Percentiles rank a stretch among this genome's conserved stretches.
phyloP scores from a whole-genome alignment of 2,113 vertebrate genomes.

The Catharus fuscescens region DNA sequence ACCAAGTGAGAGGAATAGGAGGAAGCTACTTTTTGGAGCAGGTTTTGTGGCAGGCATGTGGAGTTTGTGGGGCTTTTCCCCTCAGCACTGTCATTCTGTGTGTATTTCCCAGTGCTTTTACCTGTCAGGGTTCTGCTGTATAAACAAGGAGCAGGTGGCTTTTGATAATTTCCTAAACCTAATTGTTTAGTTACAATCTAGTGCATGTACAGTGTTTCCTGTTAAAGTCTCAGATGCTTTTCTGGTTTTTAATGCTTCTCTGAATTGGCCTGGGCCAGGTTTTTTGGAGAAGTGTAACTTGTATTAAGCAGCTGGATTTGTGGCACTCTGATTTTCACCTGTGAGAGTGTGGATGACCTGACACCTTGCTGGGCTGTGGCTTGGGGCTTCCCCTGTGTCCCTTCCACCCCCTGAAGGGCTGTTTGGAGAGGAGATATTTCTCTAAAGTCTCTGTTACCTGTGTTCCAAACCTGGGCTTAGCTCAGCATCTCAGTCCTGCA shows the following conservation, averaged over 20 bases:
- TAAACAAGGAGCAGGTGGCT: slow-evolving; percentile 21
- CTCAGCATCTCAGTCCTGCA: neutral
- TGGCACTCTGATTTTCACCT: neutral
- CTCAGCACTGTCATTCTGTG: neutral
- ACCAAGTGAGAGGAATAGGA: neutral
- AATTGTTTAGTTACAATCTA: neutral
- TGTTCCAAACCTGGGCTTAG: neutral
- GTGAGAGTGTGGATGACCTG: neutral
- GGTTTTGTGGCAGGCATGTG: neutral
- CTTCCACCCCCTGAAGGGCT: neutral
- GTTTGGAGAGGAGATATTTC: neutral
- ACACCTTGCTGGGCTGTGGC: neutral
- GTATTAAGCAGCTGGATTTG: neutral
- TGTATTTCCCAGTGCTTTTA: neutral
- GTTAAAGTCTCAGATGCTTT: neutral
- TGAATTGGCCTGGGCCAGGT: neutral
- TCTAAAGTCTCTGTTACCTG: neutral
- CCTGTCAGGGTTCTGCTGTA: neutral
- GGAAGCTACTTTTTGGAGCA: neutral
- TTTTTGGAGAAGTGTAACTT: neutral
- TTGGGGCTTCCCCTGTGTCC: too few relatives aligned
- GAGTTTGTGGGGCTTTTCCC: neutral
- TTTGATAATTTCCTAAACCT: neutral
- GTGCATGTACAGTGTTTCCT: neutral
- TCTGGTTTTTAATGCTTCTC: neutral